These are phyloP conservation scores for Temnothorax longispinosus DNA, from an alignment of 1,140 invertebrate species.

Conservation along the genomic window DNA sequence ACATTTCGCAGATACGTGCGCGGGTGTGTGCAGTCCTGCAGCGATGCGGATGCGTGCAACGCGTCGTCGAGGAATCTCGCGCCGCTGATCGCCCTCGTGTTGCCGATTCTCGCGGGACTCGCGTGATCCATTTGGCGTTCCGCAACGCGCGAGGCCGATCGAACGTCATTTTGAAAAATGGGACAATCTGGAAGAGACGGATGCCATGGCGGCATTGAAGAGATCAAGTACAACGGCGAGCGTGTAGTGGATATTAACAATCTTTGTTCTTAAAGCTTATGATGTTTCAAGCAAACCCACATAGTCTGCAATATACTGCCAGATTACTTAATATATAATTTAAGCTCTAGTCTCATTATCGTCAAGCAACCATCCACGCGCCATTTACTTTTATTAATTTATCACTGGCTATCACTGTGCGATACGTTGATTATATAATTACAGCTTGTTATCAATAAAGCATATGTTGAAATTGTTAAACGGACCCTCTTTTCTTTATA, in stretches of 20 bases:
- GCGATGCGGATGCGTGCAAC: constrained; percentile 95
- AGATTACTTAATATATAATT: constrained; percentile 43
- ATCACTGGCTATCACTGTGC: not conserved
- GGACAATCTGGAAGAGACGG: not conserved
- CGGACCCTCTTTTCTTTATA: not conserved
- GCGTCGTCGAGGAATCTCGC: constrained; percentile 40
- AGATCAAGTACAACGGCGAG: not conserved
- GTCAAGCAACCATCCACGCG: constrained; percentile 12
- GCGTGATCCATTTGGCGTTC: not conserved
- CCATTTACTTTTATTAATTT: constrained; percentile 10
- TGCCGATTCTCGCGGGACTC: constrained; percentile 60
- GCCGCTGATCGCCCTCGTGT: constrained; percentile 50
- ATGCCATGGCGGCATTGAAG: not conserved
- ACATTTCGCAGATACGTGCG: constrained; percentile 91
- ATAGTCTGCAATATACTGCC: constrained; percentile 64
- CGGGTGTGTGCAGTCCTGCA: constrained; percentile 95
- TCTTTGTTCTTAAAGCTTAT: constrained; percentile 20
- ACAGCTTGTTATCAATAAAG: constrained; percentile 59
- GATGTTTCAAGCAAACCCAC: constrained; percentile 11
- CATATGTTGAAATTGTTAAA: constrained; percentile 35
- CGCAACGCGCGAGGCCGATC: not conserved
- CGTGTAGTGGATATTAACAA: constrained; percentile 18
- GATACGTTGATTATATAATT: constrained; percentile 26
- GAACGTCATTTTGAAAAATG: not conserved
- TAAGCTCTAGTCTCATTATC: constrained; percentile 31